phyloP scores from a whole-genome alignment of 2,888 invertebrate species.

The Ophion obscuratus region DNA sequence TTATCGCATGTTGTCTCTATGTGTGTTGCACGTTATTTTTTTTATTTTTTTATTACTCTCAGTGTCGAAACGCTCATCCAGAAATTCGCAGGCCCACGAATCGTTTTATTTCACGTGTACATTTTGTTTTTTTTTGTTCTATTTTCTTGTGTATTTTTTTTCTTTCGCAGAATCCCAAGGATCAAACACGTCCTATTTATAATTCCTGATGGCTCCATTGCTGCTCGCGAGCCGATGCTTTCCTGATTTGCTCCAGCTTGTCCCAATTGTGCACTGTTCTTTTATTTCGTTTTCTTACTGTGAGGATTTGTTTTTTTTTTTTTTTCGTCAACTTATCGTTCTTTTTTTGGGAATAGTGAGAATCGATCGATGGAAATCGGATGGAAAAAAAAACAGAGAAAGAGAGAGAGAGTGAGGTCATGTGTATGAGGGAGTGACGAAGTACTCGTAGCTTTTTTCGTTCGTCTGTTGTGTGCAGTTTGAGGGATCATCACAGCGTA shows the following conservation, averaged over 20 bases:
- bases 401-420: not conserved
- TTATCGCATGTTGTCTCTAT: constrained; percentile 37
- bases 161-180: constrained; percentile 68
- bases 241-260: constrained; percentile 29
- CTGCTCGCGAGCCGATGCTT: not conserved
- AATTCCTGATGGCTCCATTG: constrained; percentile 50
- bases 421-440: not conserved
- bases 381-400: not conserved
- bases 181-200: constrained; percentile 56
- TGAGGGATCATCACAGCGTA: not conserved
- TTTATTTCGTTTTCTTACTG: constrained; percentile 13
- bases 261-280: constrained; percentile 21
- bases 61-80: constrained; percentile 12
- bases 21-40: constrained; percentile 50
- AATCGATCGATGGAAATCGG: constrained; percentile 3
- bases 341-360: not conserved
- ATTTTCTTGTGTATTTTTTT: constrained; percentile 36
- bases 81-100: not conserved
- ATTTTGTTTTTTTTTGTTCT: constrained; percentile 16
- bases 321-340: constrained; percentile 25
- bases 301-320: constrained; percentile 17
- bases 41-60: constrained; percentile 38
- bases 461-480: constrained; percentile 24
- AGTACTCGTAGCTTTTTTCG: not conserved
- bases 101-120: not conserved